phyloP scores from a whole-genome alignment of 37 sponge, comb jelly and placozoan species.

The Trichoplax adhaerens region DNA sequence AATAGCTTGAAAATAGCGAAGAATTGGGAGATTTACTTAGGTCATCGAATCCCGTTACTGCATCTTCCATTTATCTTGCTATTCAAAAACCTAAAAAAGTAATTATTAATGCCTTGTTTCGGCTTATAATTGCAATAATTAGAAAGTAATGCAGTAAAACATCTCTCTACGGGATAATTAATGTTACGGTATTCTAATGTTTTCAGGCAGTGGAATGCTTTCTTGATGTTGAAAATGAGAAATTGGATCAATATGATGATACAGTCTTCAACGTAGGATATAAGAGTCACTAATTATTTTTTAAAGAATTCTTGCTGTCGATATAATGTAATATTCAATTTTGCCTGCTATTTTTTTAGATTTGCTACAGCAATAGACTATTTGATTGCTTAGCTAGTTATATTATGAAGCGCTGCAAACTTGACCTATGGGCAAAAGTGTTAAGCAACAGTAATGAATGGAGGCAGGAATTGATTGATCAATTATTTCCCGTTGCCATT shows the following conservation, averaged over 20 bases:
- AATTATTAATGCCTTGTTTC: no score
- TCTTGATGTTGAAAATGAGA: no score
- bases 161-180: no score
- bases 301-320: no score
- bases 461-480: constrained; percentile 85
- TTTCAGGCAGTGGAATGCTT: no score
- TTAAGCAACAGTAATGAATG: constrained; percentile 60
- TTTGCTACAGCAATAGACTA: constrained; percentile 91
- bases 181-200: no score
- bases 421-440: constrained; percentile 79
- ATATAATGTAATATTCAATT: not conserved
- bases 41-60: constrained; percentile 80
- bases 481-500: constrained; percentile 95
- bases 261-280: no score
- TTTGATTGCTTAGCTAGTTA: constrained; percentile 96
- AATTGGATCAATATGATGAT: no score
- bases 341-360: constrained; percentile 17
- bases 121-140: no score
- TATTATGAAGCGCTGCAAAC: constrained; percentile 68
- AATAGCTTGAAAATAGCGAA: constrained; percentile 90
- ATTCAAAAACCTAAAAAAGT: constrained; percentile 83
- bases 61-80: constrained; percentile 90
- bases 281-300: not conserved
- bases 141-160: no score
- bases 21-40: constrained; percentile 95